Base-by-base conservation (phyloP, 2,797 vertebrate species). In the Gymnodraco acuticeps region DNA sequence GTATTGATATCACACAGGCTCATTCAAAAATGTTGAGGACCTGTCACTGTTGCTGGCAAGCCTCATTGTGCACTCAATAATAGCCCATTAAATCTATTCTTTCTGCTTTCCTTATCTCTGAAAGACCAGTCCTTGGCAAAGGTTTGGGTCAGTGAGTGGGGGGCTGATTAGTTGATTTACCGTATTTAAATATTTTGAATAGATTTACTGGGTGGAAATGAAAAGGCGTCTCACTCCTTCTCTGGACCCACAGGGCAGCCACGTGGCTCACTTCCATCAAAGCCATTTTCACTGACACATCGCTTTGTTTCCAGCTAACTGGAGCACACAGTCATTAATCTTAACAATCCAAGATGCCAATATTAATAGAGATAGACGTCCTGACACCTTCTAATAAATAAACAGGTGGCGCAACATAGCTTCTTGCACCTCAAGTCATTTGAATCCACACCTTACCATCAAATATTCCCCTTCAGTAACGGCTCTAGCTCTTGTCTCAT, bases 31-130 rank as follows among this genome's bases (percentile, higher is more conserved):
- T 75, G 69, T 93, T 93, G 93, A 95, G 87, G 91, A 93, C 87
- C 94, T 93, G 91, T 95, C 95, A 94, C 82, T 82, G 78, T 86
- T 82, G 88, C 82, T 84, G 90, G 84, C 81, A 83, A 85, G 91
- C 84, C 80, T 94, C 91, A 94, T 95, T 95, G 93, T 95, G 86
- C 83, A 58, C 82, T 78, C 78, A 91, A 94, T 94, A 95, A 96
- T 95, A 84, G 83, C 73, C 90, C 81, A 94, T 93, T 94, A 93
- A 91, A 91, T 89, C 88, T 82, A 87, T 94, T 94, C 89, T 94
- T 93, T 89, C 80, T 77, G 84, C 82, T 77, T 83, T 87, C 86
- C 92, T 95, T 95, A 95, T 95, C 95, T 93, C 67, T 87, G 67
- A 91, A 83, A 91, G 86, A 88, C 82, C 94, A 93, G 89, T 87